These are phyloP conservation scores for Stomatorhinus ivindoensis DNA, from an alignment of 2,113 vertebrate genomes.

Conservation along the genomic window DNA sequence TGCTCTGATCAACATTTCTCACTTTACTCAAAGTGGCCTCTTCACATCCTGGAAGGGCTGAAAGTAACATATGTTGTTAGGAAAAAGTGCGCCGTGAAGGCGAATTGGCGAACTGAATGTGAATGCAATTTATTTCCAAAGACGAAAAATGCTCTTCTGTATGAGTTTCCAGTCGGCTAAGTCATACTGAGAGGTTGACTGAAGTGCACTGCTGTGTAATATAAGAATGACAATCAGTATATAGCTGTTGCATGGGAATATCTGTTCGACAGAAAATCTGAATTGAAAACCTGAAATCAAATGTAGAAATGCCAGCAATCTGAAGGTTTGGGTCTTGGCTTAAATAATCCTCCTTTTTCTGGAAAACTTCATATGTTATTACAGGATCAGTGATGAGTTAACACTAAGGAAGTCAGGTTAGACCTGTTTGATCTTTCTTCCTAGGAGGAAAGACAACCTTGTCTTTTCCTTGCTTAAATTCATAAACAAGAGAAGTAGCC, in stretches of 20 bases:
- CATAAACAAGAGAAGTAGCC: background rate
- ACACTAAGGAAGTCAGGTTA: background rate
- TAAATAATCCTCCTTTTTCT: background rate
- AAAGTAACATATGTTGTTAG: background rate
- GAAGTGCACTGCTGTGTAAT: background rate
- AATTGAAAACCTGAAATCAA: background rate
- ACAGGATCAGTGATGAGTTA: background rate
- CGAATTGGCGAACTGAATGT: background rate
- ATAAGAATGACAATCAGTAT: background rate
- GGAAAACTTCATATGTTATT: background rate
- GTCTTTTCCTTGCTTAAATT: background rate
- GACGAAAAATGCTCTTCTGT: background rate
- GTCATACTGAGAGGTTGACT: background rate
- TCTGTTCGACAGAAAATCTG: background rate
- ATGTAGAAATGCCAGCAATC: background rate
- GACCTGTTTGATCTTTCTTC: background rate
- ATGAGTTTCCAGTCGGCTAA: background rate
- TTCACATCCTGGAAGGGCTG: background rate
- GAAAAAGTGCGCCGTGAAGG: background rate
- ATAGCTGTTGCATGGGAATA: background rate
- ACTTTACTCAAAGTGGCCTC: background rate
- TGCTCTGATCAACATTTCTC: background rate
- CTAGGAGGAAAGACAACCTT: background rate
- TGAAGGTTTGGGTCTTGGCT: background rate
- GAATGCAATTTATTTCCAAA: background rate